Conservation (phyloP, 2,888 invertebrate genomes). For the Junonia oenone region DNA sequence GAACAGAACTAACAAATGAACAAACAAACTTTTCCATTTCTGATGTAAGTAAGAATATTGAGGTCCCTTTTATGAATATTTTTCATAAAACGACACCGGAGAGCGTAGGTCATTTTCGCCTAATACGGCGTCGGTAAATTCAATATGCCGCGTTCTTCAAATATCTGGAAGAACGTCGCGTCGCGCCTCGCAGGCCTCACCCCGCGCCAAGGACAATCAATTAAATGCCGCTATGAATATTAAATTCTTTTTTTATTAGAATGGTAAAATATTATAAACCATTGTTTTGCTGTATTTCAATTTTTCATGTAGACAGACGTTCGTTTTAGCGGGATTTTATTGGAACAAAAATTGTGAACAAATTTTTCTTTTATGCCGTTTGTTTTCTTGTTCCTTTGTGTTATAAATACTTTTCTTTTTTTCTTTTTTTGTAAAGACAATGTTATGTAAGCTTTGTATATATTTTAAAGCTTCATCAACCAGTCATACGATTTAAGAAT, state of each 20-base stretch:
- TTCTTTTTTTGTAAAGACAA: no score
- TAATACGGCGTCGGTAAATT: constrained; percentile 61
- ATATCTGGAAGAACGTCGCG: constrained; percentile 54
- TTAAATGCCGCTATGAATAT: constrained; percentile 60
- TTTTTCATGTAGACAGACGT: background rate
- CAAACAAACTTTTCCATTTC: no score
- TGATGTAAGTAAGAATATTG: no score
- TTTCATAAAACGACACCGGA: constrained; percentile 34
- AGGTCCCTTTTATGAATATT: no score
- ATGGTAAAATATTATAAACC: background rate
- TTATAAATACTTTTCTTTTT: no score
- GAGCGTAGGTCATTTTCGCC: constrained; percentile 50
- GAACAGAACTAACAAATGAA: no score
- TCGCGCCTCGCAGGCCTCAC: constrained; percentile 43
- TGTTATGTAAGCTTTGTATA: no score
- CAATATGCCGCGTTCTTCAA: constrained; percentile 72
- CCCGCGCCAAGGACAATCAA: constrained; percentile 50
- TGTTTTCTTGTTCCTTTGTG: no score
- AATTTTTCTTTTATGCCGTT: no score
- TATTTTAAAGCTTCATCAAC: no score
- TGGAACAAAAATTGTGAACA: background rate
- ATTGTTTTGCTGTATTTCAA: background rate
- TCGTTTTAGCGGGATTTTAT: background rate
- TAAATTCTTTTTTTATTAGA: constrained; percentile 41
- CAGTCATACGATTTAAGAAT: no score